These are phyloP conservation scores for Acestrorhynchus altus DNA, from an alignment of 2,797 vertebrate species.

Conservation along the genomic window DNA sequence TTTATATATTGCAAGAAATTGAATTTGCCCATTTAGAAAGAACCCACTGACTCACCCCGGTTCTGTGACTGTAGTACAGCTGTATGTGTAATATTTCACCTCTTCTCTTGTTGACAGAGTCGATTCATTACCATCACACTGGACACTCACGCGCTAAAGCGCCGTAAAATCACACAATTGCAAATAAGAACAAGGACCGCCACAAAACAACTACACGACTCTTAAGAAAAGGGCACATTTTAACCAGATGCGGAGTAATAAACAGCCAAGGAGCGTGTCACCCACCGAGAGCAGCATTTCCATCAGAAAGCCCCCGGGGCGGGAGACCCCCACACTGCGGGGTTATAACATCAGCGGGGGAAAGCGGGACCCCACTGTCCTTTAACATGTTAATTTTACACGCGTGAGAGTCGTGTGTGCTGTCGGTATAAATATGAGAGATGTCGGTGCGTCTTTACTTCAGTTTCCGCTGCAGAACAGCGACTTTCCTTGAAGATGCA, in stretches of 20 bases:
- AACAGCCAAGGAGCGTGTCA: slow-evolving; percentile 64
- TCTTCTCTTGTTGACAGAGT: slow-evolving; percentile 43
- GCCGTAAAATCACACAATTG: slow-evolving; percentile 70
- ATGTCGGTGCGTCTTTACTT: background rate
- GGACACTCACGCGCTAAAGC: slow-evolving; percentile 66
- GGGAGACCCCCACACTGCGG: slow-evolving; percentile 53
- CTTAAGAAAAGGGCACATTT: slow-evolving; percentile 75
- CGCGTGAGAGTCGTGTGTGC: slow-evolving; percentile 56
- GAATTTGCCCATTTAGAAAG: too few relatives aligned
- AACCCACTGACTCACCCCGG: too few relatives aligned
- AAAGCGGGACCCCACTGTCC: slow-evolving; percentile 43
- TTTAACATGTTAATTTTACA: slow-evolving; percentile 69
- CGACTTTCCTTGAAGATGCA: slow-evolving; percentile 60
- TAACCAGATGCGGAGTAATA: slow-evolving; percentile 79
- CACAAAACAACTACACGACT: slow-evolving; percentile 75
- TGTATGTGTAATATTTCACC: background rate
- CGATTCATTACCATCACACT: slow-evolving; percentile 80
- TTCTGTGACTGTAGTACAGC: too few relatives aligned
- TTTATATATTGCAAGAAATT: too few relatives aligned
- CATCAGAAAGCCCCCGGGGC: slow-evolving; percentile 63
- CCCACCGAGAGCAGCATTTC: slow-evolving; percentile 68
- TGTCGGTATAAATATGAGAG: slow-evolving; percentile 27
- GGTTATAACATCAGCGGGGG: slow-evolving; percentile 53
- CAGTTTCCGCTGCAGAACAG: background rate
- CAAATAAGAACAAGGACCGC: slow-evolving; percentile 74